These are phyloP conservation scores for Chironomus striatipennis DNA, from an alignment of 1,140 invertebrate genomes.

Conservation along the genomic window DNA sequence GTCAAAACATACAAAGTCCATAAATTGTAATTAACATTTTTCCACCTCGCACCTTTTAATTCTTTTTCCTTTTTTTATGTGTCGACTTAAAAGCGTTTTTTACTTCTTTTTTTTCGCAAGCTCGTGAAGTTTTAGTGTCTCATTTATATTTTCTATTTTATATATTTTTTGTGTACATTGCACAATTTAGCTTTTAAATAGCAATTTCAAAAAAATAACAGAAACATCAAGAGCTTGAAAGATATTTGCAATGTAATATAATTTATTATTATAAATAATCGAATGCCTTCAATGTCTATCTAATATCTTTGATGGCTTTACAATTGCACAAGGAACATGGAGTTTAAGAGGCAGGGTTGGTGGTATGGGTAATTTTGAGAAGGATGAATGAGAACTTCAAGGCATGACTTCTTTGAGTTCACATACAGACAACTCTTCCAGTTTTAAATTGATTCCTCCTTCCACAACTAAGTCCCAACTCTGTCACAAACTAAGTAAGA, in stretches of 20 bases:
- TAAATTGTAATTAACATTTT: conserved; percentile 23
- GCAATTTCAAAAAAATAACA: not conserved
- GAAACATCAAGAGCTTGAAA: conserved; percentile 11
- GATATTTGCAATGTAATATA: conserved; percentile 4
- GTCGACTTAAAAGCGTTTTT: not conserved
- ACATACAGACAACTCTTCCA: no score
- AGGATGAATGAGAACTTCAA: no score
- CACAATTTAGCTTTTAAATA: not conserved
- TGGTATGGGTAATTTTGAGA: no score
- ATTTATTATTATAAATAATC: not conserved
- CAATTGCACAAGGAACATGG: conserved; percentile 11
- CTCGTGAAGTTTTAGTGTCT: no score
- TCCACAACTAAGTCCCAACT: no score
- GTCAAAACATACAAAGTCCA: not conserved
- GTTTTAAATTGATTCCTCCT: no score
- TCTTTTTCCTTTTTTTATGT: not conserved
- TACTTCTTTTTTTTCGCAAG: no score
- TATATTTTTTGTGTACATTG: not conserved
- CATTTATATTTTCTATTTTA: no score
- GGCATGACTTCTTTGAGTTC: no score
- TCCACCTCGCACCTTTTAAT: not conserved
- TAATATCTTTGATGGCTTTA: conserved; percentile 22
- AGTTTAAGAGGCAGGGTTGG: no score
- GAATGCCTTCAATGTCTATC: conserved; percentile 19
- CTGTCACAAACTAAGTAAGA: not conserved